Conservation (phyloP, 2,113 vertebrate genomes). For the Hyperoodon ampullatus region DNA sequence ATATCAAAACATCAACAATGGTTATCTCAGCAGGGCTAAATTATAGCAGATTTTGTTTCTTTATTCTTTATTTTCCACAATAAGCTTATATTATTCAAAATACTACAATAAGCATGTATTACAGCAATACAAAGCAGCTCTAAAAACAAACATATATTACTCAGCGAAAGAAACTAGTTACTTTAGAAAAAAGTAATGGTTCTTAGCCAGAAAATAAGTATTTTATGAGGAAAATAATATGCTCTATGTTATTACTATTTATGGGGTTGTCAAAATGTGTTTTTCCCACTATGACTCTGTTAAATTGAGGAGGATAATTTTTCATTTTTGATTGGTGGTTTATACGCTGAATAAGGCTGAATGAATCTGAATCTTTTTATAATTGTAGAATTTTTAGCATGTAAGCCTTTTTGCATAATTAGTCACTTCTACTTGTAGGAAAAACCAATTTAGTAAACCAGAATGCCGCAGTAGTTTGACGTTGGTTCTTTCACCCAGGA, state of each 20-base stretch:
- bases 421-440: background rate
- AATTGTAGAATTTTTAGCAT: background rate
- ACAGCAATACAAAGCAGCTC: background rate
- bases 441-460: background rate
- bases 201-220: background rate
- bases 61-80: background rate
- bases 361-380: slow-evolving; percentile 5
- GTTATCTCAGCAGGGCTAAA: background rate
- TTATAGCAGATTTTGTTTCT: background rate
- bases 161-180: slow-evolving; percentile 14
- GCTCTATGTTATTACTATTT: background rate
- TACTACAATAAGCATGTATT: background rate
- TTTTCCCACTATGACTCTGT: background rate
- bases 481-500: background rate
- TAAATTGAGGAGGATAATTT: background rate
- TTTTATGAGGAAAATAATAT: background rate
- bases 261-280: background rate
- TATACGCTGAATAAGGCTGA: background rate
- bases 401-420: background rate
- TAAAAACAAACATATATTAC: background rate
- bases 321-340: background rate
- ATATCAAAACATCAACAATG: background rate
- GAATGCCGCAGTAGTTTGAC: background rate
- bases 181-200: background rate
- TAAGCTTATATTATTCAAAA: background rate